These are phyloP conservation scores for Chrysocyon brachyurus DNA, from an alignment of 2,797 vertebrate species.

Conservation along the genomic window DNA sequence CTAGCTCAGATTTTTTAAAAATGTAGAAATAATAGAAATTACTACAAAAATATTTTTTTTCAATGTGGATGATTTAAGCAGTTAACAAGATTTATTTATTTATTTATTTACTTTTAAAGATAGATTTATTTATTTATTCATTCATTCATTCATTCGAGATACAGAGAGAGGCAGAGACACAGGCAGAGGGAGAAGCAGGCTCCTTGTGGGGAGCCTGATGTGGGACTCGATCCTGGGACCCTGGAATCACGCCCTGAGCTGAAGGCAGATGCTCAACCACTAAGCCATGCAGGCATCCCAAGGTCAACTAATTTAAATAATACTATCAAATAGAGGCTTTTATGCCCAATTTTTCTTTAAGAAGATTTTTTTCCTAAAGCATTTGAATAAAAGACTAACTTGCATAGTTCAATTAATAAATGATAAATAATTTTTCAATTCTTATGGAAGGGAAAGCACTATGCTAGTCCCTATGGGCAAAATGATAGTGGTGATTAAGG, in stretches of 20 bases:
- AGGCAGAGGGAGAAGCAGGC: too few species aligned
- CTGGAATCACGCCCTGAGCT: too few species aligned
- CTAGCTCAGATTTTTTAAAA: background rate
- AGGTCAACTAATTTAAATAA: conserved; percentile 41
- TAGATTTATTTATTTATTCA: background rate
- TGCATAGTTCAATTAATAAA: background rate
- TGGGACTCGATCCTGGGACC: too few species aligned
- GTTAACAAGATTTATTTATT: background rate
- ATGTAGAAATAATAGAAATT: background rate
- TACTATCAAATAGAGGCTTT: background rate
- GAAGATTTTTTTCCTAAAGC: conserved; percentile 3
- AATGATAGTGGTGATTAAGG: background rate
- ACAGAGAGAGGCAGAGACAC: too few species aligned
- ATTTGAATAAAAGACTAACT: conserved; percentile 5
- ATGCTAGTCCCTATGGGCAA: background rate
- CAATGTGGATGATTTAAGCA: conserved; percentile 1
- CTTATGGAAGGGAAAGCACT: background rate
- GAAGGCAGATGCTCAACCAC: too few species aligned
- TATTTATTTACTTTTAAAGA: too few species aligned
- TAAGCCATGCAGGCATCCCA: background rate
- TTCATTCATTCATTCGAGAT: too few species aligned
- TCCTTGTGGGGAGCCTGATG: too few species aligned
- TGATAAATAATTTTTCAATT: conserved; percentile 61
- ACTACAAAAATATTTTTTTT: conserved; percentile 7
- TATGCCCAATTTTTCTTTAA: conserved; percentile 26